A percentile compares a stretch with the other conserved stretches of the same genome.
These are phyloP conservation scores for Fragum whitleyi DNA, from an alignment of 2,888 invertebrate genomes.

Conservation along the genomic window DNA sequence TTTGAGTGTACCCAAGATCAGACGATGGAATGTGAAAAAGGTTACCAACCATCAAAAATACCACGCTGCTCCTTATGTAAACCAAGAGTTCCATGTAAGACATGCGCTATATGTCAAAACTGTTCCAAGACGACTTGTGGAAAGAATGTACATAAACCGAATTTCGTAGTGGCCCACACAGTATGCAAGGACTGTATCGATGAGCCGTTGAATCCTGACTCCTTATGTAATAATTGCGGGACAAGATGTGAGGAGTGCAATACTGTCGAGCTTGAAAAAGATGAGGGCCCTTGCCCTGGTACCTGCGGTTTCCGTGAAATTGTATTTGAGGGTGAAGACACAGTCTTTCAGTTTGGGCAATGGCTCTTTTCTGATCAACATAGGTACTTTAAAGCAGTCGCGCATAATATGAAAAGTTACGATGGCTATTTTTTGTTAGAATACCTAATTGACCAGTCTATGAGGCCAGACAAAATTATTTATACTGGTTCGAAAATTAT, in stretches of 20 bases:
- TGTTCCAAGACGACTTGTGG: too few species aligned
- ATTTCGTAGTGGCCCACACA: too few species aligned
- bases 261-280: slow-evolving; percentile 21
- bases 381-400: slow-evolving; percentile 47
- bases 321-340: slow-evolving; percentile 43
- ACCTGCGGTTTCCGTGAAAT: slow-evolving; percentile 52
- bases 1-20: too few species aligned
- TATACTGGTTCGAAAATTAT: too few species aligned
- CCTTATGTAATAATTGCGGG: slow-evolving; percentile 37
- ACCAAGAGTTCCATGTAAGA: too few species aligned
- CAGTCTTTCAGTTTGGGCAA: slow-evolving; percentile 32
- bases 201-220: slow-evolving; percentile 20
- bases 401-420: slow-evolving; percentile 54
- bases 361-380: slow-evolving; percentile 46
- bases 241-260: slow-evolving; percentile 29
- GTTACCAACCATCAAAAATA: too few species aligned
- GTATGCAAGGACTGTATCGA: slow-evolving; percentile 33
- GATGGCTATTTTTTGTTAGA: slow-evolving; percentile 54
- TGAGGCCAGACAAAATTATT: too few species aligned
- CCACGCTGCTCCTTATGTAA: too few species aligned
- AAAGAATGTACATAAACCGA: too few species aligned
- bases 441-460: slow-evolving; percentile 54
- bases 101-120: too few species aligned
- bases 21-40: too few species aligned
- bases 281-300: slow-evolving; percentile 44